Conservation (phyloP, 2,797 vertebrate genomes). For the Nannoperca obscura region DNA sequence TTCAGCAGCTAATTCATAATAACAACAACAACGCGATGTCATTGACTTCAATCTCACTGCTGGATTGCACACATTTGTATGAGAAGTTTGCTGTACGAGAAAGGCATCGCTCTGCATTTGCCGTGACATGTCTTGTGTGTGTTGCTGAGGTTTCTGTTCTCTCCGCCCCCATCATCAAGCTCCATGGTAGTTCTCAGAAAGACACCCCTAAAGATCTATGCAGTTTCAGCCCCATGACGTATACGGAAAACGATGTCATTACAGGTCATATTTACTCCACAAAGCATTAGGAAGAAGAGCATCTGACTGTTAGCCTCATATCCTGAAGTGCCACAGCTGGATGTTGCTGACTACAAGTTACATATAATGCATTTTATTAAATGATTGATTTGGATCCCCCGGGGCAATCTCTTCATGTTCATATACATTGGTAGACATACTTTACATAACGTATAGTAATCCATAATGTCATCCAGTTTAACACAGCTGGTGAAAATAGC, state of each 20-base stretch:
- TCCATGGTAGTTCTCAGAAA: conserved; percentile 68
- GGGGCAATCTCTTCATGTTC: conserved; percentile 59
- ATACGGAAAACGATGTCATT: conserved; percentile 71
- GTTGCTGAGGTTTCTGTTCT: conserved; percentile 75
- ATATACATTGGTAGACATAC: conserved; percentile 56
- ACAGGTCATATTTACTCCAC: conserved; percentile 49
- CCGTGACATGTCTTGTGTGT: conserved; percentile 91
- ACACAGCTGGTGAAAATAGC: conserved; percentile 82
- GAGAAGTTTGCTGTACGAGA: conserved; percentile 86
- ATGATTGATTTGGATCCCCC: conserved; percentile 58
- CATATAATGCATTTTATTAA: conserved; percentile 40
- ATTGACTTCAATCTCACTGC: conserved; percentile 77
- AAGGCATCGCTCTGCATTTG: conserved; percentile 86
- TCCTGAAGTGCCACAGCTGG: conserved; percentile 76
- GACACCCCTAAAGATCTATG: conserved; percentile 82
- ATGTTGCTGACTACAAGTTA: conserved; percentile 61
- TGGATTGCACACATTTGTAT: conserved; percentile 85
- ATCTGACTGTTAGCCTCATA: conserved; percentile 82
- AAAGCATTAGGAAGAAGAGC: conserved; percentile 50
- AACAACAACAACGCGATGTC: conserved; percentile 60
- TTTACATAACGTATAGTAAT: conserved; percentile 62
- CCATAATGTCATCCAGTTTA: conserved; percentile 70
- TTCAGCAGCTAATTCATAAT: conserved; percentile 73
- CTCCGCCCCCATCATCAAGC: conserved; percentile 58
- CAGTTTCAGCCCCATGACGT: conserved; percentile 72